Evolutionary conservation across 35 echinoderm and acorn worm species (phyloP).

Genomic region (Lytechinus pictus): DNA sequence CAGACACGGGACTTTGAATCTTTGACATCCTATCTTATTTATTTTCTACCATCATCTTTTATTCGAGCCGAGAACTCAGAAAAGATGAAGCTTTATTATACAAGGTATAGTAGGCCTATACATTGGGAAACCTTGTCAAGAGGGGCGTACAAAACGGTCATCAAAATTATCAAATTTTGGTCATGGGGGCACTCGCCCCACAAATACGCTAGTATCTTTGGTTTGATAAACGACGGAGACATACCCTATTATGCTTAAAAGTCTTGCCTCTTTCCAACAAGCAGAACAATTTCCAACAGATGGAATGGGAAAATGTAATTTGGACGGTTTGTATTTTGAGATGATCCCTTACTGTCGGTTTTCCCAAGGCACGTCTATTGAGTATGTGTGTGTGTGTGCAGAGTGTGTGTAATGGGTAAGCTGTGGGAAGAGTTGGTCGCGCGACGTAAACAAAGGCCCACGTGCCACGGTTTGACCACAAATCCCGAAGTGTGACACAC

Average conservation of each 20-base stretch:
- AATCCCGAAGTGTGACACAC: constrained; percentile 33
- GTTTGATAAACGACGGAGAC: not conserved
- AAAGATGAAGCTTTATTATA: too few relatives aligned
- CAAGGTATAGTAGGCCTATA: too few relatives aligned
- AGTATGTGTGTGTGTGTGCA: constrained; percentile 19
- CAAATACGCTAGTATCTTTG: not conserved
- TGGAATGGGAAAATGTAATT: not conserved
- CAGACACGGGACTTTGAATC: too few relatives aligned
- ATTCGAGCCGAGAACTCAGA: too few relatives aligned
- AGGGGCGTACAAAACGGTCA: too few relatives aligned
- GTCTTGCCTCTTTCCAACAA: not conserved
- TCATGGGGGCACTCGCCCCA: too few relatives aligned
- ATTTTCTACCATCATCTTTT: too few relatives aligned
- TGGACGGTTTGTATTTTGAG: not conserved
- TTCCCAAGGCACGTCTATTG: constrained; percentile 53
- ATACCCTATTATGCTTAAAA: too few relatives aligned
- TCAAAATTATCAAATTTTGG: too few relatives aligned
- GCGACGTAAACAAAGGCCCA: constrained; percentile 56
- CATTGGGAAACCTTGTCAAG: too few relatives aligned
- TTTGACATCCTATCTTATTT: too few relatives aligned
- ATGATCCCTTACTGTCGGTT: constrained; percentile 36
- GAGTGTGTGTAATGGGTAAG: constrained; percentile 48
- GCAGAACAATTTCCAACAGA: not conserved
- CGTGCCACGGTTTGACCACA: constrained; percentile 52
- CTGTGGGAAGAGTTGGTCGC: constrained; percentile 46